Evolutionary conservation across 2,888 invertebrate genomes (phyloP).

Genomic region (Tineola bisselliella): DNA sequence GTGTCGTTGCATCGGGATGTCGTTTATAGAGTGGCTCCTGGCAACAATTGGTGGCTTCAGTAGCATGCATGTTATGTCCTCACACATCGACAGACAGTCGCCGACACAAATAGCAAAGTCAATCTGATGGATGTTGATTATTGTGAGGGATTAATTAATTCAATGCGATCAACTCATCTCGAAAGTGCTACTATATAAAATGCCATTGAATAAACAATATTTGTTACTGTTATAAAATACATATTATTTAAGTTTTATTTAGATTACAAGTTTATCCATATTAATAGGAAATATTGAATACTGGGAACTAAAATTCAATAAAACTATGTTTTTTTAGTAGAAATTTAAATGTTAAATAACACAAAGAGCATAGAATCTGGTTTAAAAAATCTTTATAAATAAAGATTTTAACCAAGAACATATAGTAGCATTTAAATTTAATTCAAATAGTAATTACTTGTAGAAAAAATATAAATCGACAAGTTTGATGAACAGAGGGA

Average conservation of each 20-base stretch:
- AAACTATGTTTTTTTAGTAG: too few species aligned
- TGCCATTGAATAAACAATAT: background rate
- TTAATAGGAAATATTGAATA: too few species aligned
- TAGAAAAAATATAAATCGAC: constrained; percentile 52
- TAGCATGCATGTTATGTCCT: constrained; percentile 56
- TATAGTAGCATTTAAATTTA: background rate
- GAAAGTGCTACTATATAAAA: background rate
- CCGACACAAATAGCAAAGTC: constrained; percentile 40
- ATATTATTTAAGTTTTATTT: too few species aligned
- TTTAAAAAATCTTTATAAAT: too few species aligned
- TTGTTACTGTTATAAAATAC: background rate
- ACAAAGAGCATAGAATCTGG: too few species aligned
- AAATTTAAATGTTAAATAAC: too few species aligned
- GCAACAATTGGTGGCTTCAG: constrained; percentile 50
- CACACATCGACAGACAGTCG: constrained; percentile 15
- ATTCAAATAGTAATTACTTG: constrained; percentile 12
- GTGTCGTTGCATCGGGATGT: constrained; percentile 30
- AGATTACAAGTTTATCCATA: too few species aligned
- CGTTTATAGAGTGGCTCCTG: constrained; percentile 52
- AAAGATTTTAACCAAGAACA: too few species aligned
- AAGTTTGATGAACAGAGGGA: constrained; percentile 58
- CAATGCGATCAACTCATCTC: background rate
- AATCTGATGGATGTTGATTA: constrained; percentile 24
- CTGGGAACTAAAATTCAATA: too few species aligned
- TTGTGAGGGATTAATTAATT: constrained; percentile 3